Evolutionary conservation across 2,113 vertebrate genomes (phyloP).

Genomic region (Nicator chloris): DNA sequence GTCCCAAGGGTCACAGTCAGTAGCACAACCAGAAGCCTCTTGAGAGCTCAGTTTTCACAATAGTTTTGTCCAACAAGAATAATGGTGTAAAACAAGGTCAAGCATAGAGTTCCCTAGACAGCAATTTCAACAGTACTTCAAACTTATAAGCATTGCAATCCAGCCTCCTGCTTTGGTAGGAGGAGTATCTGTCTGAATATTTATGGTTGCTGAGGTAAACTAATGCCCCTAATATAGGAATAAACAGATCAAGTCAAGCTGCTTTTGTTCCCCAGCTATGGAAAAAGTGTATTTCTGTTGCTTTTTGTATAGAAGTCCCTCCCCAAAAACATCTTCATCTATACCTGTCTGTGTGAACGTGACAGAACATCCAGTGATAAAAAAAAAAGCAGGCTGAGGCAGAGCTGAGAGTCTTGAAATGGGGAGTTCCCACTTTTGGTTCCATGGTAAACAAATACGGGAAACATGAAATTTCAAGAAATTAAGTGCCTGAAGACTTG

Average conservation of each 20-base stretch:
- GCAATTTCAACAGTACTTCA: neutral
- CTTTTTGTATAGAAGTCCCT: neutral
- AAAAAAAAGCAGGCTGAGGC: neutral
- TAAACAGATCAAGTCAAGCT: neutral
- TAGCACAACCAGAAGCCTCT: neutral
- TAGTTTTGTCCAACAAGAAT: neutral
- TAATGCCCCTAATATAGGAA: neutral
- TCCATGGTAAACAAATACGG: neutral
- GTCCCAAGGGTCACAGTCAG: neutral
- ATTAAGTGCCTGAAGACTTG: neutral
- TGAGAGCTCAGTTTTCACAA: constrained; percentile 15
- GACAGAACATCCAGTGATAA: neutral
- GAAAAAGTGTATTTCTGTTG: neutral
- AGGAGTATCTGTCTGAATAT: neutral
- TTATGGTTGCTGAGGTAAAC: neutral
- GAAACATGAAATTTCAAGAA: neutral
- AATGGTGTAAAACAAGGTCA: neutral
- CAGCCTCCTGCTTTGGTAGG: neutral
- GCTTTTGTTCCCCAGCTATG: neutral
- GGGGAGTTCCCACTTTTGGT: neutral
- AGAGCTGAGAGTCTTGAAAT: neutral
- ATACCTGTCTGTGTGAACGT: neutral
- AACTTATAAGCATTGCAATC: neutral
- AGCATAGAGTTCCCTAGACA: neutral
- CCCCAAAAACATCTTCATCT: neutral